Base-by-base conservation (phyloP, 2,888 invertebrate species). In the Carterocephalus palaemon region DNA sequence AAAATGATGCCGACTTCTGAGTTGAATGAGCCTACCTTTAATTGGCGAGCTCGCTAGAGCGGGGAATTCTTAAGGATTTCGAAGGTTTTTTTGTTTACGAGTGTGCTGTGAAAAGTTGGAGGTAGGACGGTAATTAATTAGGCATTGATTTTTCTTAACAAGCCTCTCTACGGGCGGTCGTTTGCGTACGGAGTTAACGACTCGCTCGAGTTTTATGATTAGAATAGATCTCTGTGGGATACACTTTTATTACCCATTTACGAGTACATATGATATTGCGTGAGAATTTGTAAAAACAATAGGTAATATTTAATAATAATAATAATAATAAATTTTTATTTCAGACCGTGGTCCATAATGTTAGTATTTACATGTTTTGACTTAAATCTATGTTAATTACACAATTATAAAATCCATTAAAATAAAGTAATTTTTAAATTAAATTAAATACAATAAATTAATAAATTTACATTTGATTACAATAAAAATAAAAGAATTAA, bases 1-100 rank as follows among this genome's bases (percentile, higher is more conserved):
- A 59, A 57, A 57, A 56, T 56, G 53, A 56, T 49, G 55, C 52
- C 50, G 53, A 59, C 59, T 59, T 52, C 28, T 26, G 52, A 54
- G 54, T 54, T 52, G 52, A 55, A 55, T 47, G 48, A 51, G 48
- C 50, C 50, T 55, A 53, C 52, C 54, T 57, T 57, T 62, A 60
- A 62, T 61, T 62, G 59, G 62, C 51, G 58, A 51, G 41, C 52
- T 59, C 55, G 45, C 36, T 33, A 19, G 4, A 22, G 28, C 34
- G 2, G 19, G 19, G 13, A 24, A 42, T 42, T 42, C 42, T 42
- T 42, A 42, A 42, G 42, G 42, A 43, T 43, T 33, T 43, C 34
- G 36, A 36, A 34, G 20, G 28, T 8, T 36, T 43, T n/a, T 43
- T 43, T 36, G 34, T 43, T 28, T 43, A 36, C 36, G 36, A 26